Conservation (phyloP, 2,888 invertebrate genomes). For the Neoitamus cyanurus region DNA sequence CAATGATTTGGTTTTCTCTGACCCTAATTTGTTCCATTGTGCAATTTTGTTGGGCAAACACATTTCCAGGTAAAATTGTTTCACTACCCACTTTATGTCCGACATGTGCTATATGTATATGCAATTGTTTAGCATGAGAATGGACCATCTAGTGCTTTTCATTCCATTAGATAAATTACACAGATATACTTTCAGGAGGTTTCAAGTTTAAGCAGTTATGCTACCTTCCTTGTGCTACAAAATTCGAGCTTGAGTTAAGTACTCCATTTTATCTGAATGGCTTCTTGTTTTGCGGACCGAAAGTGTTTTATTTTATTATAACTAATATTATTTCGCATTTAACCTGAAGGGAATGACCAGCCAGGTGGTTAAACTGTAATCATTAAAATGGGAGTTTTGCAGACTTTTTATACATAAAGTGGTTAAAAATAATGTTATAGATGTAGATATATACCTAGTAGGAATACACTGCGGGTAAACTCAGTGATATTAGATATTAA, state of each 20-base stretch:
- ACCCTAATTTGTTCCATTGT: background rate
- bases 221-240: background rate
- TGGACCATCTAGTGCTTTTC: background rate
- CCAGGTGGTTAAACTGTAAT: background rate
- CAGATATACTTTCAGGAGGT: background rate
- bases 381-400: background rate
- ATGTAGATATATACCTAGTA: too few species aligned
- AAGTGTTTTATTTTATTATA: background rate
- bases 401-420: background rate
- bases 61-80: background rate
- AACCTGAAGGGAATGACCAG: background rate
- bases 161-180: background rate
- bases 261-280: background rate
- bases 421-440: background rate
- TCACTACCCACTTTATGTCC: background rate
- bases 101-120: background rate
- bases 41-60: background rate
- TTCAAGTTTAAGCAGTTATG: background rate
- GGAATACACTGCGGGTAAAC: too few species aligned
- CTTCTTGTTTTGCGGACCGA: background rate
- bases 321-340: background rate
- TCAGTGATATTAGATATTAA: too few species aligned
- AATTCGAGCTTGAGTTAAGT: background rate
- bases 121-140: background rate
- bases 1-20: background rate